These are phyloP conservation scores for Zaprionus camerounensis DNA, from an alignment of 1,140 invertebrate species.

Conservation along the genomic window DNA sequence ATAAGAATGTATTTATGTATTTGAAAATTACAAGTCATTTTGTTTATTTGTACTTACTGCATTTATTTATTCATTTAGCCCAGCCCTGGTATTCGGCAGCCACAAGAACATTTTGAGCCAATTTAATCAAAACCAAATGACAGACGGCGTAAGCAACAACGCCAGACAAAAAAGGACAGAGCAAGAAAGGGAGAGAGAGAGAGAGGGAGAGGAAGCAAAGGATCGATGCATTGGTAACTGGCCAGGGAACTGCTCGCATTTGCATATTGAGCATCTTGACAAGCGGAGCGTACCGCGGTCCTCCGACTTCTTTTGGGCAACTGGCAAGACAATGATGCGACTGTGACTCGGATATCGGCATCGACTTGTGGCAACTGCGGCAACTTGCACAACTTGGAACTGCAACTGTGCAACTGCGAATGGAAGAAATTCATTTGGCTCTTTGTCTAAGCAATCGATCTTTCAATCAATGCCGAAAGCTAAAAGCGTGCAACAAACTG, in stretches of 20 bases:
- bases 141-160: slow-evolving; percentile 68
- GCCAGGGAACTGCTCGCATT: slow-evolving; percentile 63
- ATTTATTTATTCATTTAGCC: not conserved
- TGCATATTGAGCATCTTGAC: slow-evolving; percentile 80
- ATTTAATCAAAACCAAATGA: slow-evolving; percentile 80
- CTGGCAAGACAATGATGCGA: slow-evolving; percentile 78
- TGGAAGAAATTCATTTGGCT: slow-evolving; percentile 77
- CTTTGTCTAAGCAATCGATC: slow-evolving; percentile 81
- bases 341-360: slow-evolving; percentile 50
- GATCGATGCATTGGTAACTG: slow-evolving; percentile 31
- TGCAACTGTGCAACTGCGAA: slow-evolving; percentile 20
- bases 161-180: slow-evolving; percentile 27
- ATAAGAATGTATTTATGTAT: not conserved
- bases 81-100: slow-evolving; percentile 48
- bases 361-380: slow-evolving; percentile 26
- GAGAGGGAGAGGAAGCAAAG: not conserved
- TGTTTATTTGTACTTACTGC: not conserved
- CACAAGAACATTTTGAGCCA: slow-evolving; percentile 73
- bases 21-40: not conserved
- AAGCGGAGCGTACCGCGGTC: slow-evolving; percentile 50
- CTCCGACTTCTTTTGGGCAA: slow-evolving; percentile 57
- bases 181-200: not conserved
- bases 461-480: slow-evolving; percentile 81
- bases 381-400: slow-evolving; percentile 22
- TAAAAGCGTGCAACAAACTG: slow-evolving; percentile 57